Evolutionary conservation across 2,113 vertebrate genomes (phyloP).

Genomic region (Nycticebus coucang): DNA sequence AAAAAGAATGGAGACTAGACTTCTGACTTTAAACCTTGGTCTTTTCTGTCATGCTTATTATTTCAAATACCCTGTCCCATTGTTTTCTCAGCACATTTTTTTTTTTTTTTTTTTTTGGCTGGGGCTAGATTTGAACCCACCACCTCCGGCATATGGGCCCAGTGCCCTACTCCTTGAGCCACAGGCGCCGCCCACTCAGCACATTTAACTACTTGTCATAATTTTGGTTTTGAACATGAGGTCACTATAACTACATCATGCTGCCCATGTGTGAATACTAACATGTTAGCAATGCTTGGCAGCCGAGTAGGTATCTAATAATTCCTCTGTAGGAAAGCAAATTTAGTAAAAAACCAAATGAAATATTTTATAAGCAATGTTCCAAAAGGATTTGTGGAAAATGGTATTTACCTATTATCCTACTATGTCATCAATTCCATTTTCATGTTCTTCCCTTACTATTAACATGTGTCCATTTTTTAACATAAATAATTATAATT

Average conservation of each 20-base stretch:
- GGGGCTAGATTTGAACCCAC: no score
- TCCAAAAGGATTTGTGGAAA: background rate
- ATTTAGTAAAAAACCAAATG: slow-evolving; percentile 45
- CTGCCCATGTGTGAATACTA: slow-evolving; percentile 33
- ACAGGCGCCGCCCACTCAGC: no score
- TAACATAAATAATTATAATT: slow-evolving; percentile 44
- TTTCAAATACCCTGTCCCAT: background rate
- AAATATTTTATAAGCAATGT: slow-evolving; percentile 31
- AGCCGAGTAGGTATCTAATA: background rate
- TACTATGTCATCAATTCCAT: background rate
- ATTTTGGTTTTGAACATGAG: slow-evolving; percentile 51
- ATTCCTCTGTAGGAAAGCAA: slow-evolving; percentile 31
- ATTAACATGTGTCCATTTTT: slow-evolving; percentile 18
- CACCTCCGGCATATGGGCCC: no score
- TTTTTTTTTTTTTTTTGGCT: no score
- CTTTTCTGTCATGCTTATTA: background rate
- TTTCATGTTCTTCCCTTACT: slow-evolving; percentile 49
- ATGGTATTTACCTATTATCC: slow-evolving; percentile 18
- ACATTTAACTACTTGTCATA: slow-evolving; percentile 11
- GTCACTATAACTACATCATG: slow-evolving; percentile 53
- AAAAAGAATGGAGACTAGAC: background rate
- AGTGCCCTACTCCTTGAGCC: no score
- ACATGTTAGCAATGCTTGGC: slow-evolving; percentile 52
- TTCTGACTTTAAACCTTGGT: slow-evolving; percentile 10
- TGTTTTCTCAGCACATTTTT: background rate